Evolutionary conservation across 2,797 vertebrate species (phyloP).

Genomic region (Syndactyla subalaris): DNA sequence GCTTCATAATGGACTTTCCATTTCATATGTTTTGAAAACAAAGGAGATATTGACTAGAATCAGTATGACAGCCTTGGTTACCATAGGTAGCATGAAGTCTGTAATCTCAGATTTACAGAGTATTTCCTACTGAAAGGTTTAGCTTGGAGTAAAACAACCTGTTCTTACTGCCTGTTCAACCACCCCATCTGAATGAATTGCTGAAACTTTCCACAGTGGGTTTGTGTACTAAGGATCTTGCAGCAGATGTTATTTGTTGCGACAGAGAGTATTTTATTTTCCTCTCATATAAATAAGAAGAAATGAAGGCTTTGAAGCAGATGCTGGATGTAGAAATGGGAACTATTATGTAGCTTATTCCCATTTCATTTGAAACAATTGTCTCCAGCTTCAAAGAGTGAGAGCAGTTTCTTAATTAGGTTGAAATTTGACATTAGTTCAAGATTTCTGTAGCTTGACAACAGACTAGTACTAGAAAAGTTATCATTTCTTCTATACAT

Average conservation of each 20-base stretch:
- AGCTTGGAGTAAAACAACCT: neutral
- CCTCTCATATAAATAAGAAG: neutral
- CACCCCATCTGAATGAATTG: neutral
- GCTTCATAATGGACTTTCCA: neutral
- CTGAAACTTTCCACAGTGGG: neutral
- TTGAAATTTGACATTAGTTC: neutral
- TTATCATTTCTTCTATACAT: neutral
- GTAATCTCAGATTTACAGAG: neutral
- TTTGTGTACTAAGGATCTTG: neutral
- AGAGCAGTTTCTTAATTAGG: neutral
- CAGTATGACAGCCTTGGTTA: neutral
- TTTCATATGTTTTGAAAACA: neutral
- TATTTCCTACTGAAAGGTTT: neutral
- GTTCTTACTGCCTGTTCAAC: neutral
- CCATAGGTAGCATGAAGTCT: neutral
- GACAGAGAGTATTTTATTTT: neutral
- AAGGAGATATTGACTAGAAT: neutral
- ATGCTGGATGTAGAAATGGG: neutral
- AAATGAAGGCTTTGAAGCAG: neutral
- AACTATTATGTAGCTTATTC: neutral
- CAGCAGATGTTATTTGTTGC: neutral
- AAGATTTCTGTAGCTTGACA: neutral
- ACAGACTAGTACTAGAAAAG: neutral
- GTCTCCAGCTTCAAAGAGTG: neutral
- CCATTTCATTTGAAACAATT: neutral